Evolutionary conservation across 2,888 invertebrate species (phyloP).

Genomic region (Podabrus alpinus): DNA sequence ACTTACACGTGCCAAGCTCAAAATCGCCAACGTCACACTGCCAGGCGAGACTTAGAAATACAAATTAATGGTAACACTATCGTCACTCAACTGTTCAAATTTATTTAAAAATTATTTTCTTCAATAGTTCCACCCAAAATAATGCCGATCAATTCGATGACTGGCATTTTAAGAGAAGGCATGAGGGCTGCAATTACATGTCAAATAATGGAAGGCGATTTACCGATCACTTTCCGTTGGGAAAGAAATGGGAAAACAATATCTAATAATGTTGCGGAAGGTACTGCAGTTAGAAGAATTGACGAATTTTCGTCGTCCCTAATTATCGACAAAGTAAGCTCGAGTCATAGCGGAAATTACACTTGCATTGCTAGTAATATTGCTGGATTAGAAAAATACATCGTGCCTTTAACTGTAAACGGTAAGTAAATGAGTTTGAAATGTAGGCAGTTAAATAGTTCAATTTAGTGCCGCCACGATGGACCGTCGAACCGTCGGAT

Average conservation of each 20-base stretch:
- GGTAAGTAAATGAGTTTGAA: constrained; percentile 58
- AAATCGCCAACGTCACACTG: constrained; percentile 80
- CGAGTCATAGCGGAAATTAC: constrained; percentile 86
- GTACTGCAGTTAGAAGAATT: constrained; percentile 64
- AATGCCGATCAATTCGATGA: constrained; percentile 81
- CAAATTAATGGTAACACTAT: constrained; percentile 66
- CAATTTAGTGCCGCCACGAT: constrained; percentile 82
- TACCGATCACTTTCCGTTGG: constrained; percentile 91
- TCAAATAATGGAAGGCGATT: constrained; percentile 89
- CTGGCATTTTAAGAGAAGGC: constrained; percentile 78
- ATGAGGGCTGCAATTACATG: constrained; percentile 90
- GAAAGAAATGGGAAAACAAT: constrained; percentile 84
- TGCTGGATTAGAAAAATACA: constrained; percentile 77
- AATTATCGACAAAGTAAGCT: constrained; percentile 83
- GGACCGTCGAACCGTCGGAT: constrained; percentile 84
- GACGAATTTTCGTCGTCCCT: constrained; percentile 87
- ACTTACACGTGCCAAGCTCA: constrained; percentile 89
- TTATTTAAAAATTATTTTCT: not conserved
- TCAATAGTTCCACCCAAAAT: constrained; percentile 80
- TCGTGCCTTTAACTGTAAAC: constrained; percentile 81
- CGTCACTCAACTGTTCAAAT: not conserved
- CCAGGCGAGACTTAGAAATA: constrained; percentile 75
- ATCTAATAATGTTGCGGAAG: constrained; percentile 53
- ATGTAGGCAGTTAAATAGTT: not conserved
- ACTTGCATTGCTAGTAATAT: constrained; percentile 91